phyloP scores from a whole-genome alignment of 2,888 invertebrate genomes.

The Synergus umbraculus region DNA sequence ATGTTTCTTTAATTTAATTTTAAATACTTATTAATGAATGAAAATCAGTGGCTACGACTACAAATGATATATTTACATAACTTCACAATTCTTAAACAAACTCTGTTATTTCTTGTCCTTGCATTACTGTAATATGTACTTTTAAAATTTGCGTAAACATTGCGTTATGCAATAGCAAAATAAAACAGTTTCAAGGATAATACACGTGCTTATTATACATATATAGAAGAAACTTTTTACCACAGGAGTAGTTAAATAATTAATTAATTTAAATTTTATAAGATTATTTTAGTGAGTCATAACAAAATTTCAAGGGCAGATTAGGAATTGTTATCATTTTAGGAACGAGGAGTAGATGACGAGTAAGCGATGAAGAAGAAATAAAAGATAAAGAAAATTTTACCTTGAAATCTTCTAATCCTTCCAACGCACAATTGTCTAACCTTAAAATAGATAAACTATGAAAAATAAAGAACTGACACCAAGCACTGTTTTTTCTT shows the following conservation, averaged over 20 bases:
- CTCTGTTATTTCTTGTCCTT: background rate
- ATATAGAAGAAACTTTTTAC: too few species aligned
- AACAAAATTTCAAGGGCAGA: background rate
- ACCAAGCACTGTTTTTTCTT: background rate
- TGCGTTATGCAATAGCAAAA: too few species aligned
- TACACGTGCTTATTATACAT: too few species aligned
- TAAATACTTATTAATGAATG: too few species aligned
- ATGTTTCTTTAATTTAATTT: too few species aligned
- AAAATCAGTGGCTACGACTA: too few species aligned
- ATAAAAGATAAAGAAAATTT: background rate
- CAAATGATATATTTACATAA: background rate
- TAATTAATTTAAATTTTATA: background rate
- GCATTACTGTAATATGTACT: too few species aligned
- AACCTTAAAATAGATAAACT: constrained; percentile 9
- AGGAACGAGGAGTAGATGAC: background rate
- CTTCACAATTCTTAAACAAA: background rate
- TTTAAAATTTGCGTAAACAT: too few species aligned
- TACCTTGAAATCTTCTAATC: constrained; percentile 23
- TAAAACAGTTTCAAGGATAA: too few species aligned
- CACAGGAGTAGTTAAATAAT: background rate
- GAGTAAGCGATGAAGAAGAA: background rate
- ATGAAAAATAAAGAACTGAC: background rate
- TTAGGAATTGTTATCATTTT: background rate
- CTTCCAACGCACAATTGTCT: background rate
- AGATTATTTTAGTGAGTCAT: background rate